These are phyloP conservation scores for Keiferia lycopersicella DNA, from an alignment of 2,888 invertebrate species.

Conservation along the genomic window DNA sequence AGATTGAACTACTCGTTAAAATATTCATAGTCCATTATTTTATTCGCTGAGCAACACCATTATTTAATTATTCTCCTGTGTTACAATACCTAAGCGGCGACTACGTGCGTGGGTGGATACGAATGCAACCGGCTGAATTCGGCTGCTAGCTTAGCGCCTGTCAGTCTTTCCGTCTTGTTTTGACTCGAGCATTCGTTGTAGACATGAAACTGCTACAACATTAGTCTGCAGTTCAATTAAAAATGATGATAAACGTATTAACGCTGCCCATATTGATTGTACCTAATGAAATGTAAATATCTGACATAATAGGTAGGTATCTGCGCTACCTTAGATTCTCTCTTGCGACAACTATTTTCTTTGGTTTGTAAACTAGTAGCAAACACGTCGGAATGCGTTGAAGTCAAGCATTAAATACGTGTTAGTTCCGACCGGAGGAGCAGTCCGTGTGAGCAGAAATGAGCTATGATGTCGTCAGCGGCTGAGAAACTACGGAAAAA, in stretches of 20 bases:
- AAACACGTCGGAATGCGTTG: slow-evolving; percentile 12
- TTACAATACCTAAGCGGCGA: not conserved
- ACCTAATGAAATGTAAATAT: too few relatives aligned
- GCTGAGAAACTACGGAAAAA: slow-evolving; percentile 22
- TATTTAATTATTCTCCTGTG: not conserved
- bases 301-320: not conserved
- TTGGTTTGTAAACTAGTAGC: not conserved
- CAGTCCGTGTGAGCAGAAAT: slow-evolving; percentile 36
- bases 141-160: slow-evolving; percentile 40
- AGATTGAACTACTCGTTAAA: too few relatives aligned
- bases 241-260: not conserved
- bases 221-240: slow-evolving; percentile 3
- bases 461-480: slow-evolving; percentile 34
- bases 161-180: slow-evolving; percentile 32
- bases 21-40: not conserved
- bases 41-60: not conserved
- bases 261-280: not conserved
- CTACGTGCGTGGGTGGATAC: slow-evolving; percentile 20
- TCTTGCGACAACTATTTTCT: not conserved
- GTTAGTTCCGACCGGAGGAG: slow-evolving; percentile 43
- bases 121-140: slow-evolving; percentile 40
- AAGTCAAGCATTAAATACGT: slow-evolving; percentile 40
- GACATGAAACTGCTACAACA: not conserved
- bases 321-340: too few relatives aligned
- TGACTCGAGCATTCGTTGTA: not conserved